Percentiles rank a stretch among this genome's conserved stretches.
Evolutionary conservation across 2,888 invertebrate genomes (phyloP).

Genomic region (Eucriotettix oculatus): DNA sequence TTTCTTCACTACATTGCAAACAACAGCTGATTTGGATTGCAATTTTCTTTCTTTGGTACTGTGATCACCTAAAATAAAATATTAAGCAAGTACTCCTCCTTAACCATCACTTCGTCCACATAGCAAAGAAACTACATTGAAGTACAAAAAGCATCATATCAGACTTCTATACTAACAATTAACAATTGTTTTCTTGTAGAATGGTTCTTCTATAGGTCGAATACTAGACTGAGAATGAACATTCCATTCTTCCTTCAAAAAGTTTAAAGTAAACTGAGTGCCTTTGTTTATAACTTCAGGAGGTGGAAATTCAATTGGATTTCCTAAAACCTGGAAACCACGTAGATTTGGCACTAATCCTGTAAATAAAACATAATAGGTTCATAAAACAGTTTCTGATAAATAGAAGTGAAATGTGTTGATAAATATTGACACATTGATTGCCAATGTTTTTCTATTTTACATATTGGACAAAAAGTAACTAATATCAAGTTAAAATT

Average conservation of each 20-base stretch:
- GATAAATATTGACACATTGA: too few relatives aligned
- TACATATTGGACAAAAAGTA: too few relatives aligned
- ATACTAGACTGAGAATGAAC: slow-evolving; percentile 3
- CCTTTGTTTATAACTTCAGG: slow-evolving; percentile 35
- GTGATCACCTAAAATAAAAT: neutral
- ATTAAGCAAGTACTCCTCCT: too few relatives aligned
- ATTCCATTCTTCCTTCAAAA: slow-evolving; percentile 20
- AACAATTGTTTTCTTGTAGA: slow-evolving; percentile 1
- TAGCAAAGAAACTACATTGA: too few relatives aligned
- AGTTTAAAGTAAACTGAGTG: slow-evolving; percentile 25
- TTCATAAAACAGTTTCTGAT: too few relatives aligned
- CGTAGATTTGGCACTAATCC: slow-evolving; percentile 37
- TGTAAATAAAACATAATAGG: slow-evolving; percentile 14
- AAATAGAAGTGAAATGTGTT: too few relatives aligned
- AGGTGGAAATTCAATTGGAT: slow-evolving; percentile 42
- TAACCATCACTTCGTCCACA: too few relatives aligned
- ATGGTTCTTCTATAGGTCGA: slow-evolving; percentile 6
- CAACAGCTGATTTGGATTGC: slow-evolving; percentile 2
- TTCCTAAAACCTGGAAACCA: slow-evolving; percentile 41
- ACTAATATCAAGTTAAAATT: too few relatives aligned
- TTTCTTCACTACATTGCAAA: neutral
- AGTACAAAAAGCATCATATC: neutral
- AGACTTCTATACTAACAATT: neutral
- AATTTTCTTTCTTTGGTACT: neutral
- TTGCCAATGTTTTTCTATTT: too few relatives aligned